Conservation (phyloP, 2,113 vertebrate species). For the Eira barbara region DNA sequence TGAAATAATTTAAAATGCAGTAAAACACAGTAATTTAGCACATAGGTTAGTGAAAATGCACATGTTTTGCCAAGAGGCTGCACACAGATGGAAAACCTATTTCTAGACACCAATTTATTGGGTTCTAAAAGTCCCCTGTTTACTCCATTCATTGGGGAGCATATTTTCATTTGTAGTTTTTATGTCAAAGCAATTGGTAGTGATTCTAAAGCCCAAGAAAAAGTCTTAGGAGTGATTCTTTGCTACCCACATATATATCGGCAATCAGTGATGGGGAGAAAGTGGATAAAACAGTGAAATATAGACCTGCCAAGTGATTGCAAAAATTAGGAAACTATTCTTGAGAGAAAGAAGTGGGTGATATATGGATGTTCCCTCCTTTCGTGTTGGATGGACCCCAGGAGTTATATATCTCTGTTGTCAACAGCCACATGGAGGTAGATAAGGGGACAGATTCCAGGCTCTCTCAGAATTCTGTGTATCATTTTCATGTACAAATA, state of each 20-base stretch:
- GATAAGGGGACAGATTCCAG: conserved; percentile 40
- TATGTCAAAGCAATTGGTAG: conserved; percentile 66
- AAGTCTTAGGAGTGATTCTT: conserved; percentile 59
- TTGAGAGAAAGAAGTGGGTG: conserved; percentile 40
- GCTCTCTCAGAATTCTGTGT: neutral
- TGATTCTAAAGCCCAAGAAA: conserved; percentile 56
- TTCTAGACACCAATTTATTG: conserved; percentile 78
- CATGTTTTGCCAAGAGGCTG: conserved; percentile 76
- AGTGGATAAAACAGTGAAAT: conserved; percentile 49
- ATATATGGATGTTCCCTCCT: conserved; percentile 16
- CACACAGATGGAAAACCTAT: conserved; percentile 80
- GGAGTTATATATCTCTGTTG: conserved; percentile 29
- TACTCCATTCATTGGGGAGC: conserved; percentile 53
- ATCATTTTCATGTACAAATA: conserved; percentile 52
- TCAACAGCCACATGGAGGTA: conserved; percentile 44
- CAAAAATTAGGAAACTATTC: conserved; percentile 58
- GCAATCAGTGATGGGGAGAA: neutral
- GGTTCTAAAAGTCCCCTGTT: conserved; percentile 69
- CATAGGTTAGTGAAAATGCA: conserved; percentile 72
- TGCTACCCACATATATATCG: conserved; percentile 71
- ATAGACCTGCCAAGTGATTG: conserved; percentile 37
- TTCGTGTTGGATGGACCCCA: conserved; percentile 6
- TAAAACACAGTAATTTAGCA: conserved; percentile 81
- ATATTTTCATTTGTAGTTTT: conserved; percentile 67
- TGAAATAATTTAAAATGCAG: conserved; percentile 79